Evolutionary conservation across 2,797 vertebrate genomes (phyloP).

Genomic region (Anolis apletophallus): DNA sequence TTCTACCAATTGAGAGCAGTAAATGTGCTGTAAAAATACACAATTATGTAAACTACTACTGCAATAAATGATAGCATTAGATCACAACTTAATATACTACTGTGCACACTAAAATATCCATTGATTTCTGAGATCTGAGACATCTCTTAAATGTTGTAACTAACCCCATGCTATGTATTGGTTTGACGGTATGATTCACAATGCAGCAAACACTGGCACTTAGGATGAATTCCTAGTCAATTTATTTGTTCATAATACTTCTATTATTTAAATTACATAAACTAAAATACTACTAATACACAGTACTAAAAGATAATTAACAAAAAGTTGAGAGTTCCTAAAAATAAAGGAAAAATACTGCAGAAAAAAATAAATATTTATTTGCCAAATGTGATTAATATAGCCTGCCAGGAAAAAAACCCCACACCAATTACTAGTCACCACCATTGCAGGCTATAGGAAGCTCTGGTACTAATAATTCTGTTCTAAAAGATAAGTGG

Average conservation of each 20-base stretch:
- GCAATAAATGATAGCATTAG: background rate
- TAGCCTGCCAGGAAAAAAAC: accelerated
- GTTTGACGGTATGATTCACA: background rate
- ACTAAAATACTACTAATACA: background rate
- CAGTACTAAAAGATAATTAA: background rate
- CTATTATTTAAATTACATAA: background rate
- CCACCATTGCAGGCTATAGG: constrained; percentile 19
- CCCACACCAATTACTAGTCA: background rate
- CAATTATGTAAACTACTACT: background rate
- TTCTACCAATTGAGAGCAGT: background rate
- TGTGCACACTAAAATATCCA: background rate
- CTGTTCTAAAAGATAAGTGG: constrained; percentile 13
- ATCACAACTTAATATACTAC: background rate
- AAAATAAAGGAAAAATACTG: background rate
- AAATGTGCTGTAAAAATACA: background rate
- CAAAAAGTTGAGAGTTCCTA: background rate
- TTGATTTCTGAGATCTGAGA: background rate
- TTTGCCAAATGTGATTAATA: background rate
- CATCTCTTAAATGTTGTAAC: background rate
- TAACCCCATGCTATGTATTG: background rate
- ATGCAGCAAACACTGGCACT: background rate
- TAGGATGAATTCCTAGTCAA: background rate
- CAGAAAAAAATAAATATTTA: background rate
- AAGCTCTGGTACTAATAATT: background rate
- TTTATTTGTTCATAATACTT: background rate